Conservation (phyloP, 2,113 vertebrate species). For the Hucho hucho region DNA sequence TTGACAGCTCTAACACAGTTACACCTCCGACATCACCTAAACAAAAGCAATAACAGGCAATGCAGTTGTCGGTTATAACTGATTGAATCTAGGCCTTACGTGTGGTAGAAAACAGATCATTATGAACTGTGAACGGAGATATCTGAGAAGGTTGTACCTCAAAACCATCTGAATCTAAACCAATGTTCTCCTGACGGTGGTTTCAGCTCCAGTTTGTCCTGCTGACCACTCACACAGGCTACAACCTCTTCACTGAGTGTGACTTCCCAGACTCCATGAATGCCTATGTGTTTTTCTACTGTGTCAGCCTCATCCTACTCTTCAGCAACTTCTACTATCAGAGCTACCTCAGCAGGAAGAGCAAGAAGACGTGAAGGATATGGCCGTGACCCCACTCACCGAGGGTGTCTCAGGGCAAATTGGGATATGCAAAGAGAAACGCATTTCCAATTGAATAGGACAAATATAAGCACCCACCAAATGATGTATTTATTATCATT, state of each 20-base stretch:
- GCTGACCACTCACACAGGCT: constrained; percentile 69
- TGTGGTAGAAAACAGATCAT: neutral
- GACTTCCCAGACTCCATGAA: constrained; percentile 72
- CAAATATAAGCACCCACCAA: too few relatives aligned
- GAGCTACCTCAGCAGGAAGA: constrained; percentile 63
- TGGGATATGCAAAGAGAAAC: too few relatives aligned
- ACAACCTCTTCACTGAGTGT: constrained; percentile 74
- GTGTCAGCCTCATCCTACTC: constrained; percentile 72
- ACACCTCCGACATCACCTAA: too few relatives aligned
- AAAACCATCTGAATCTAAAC: neutral
- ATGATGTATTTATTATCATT: too few relatives aligned
- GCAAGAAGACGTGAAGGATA: constrained; percentile 57
- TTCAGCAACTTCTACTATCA: constrained; percentile 74
- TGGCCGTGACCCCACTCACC: neutral
- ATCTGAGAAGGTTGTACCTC: neutral
- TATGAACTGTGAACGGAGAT: neutral
- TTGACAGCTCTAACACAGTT: too few relatives aligned
- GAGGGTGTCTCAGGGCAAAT: too few relatives aligned
- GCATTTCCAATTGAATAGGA: too few relatives aligned
- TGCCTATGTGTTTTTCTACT: constrained; percentile 61
- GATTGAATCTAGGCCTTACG: neutral
- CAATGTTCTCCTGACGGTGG: neutral
- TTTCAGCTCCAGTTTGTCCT: constrained; percentile 75
- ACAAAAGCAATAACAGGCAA: too few relatives aligned
- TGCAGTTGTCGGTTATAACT: too few relatives aligned